These are phyloP conservation scores for Cherax quadricarinatus DNA, from an alignment of 1,140 invertebrate species.

Conservation along the genomic window DNA sequence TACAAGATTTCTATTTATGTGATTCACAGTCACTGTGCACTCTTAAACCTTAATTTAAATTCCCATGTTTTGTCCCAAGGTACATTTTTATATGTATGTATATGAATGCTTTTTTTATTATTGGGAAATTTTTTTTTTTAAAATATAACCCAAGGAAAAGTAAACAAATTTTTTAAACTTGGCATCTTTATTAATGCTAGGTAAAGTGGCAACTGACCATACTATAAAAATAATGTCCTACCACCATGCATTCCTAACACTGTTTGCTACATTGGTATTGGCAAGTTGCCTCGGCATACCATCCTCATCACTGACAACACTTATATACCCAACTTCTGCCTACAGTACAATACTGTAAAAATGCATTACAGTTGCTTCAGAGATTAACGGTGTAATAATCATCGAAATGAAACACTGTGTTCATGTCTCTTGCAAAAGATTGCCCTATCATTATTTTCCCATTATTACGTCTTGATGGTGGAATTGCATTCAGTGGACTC, in stretches of 20 bases:
- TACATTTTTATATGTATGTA: no score
- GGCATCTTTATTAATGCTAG: conserved; percentile 40
- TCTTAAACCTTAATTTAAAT: no score
- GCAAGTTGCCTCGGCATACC: not conserved
- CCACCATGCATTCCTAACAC: conserved; percentile 32
- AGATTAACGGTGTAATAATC: not conserved
- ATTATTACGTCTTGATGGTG: not conserved
- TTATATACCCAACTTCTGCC: not conserved
- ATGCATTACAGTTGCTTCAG: not conserved
- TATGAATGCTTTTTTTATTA: no score
- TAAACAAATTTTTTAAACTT: conserved; percentile 21
- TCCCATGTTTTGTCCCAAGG: no score
- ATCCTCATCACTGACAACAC: not conserved
- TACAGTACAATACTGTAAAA: not conserved
- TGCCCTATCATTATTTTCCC: not conserved
- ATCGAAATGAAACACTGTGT: not conserved
- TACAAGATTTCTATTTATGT: no score
- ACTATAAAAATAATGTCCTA: conserved; percentile 56
- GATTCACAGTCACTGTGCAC: no score
- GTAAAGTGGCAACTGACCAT: conserved; percentile 46
- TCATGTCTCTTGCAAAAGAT: not conserved
- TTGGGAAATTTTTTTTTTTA: no score
- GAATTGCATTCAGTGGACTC: not conserved
- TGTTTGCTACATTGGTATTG: conserved; percentile 11
- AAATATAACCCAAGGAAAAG: conserved; percentile 10